A percentile compares a stretch with the other conserved stretches of the same genome.
Conservation (phyloP, 2,888 invertebrate genomes). For the Linhomoeus sp. region DNA sequence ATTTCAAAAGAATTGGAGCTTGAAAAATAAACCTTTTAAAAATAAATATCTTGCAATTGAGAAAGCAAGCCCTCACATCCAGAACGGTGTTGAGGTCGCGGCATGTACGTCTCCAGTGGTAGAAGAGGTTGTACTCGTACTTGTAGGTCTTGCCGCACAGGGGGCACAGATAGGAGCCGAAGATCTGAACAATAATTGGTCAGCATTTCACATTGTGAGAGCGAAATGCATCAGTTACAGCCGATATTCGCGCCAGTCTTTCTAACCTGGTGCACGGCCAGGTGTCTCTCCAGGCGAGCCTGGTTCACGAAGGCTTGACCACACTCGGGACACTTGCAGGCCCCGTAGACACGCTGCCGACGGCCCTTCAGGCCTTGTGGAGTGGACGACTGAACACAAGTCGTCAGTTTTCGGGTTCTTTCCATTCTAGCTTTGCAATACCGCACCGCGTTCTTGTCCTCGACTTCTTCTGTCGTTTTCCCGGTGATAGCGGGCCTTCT, state of each 20-base stretch:
- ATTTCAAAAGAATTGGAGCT: too few relatives aligned
- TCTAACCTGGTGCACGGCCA: constrained; percentile 18
- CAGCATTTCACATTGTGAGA: background rate
- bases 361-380: constrained; percentile 9
- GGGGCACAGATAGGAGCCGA: constrained; percentile 16
- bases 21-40: too few relatives aligned
- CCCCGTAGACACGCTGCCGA: constrained; percentile 15
- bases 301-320: constrained; percentile 18
- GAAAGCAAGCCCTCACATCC: background rate
- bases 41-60: too few relatives aligned
- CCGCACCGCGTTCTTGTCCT: too few relatives aligned
- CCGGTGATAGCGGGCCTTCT: too few relatives aligned
- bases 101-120: constrained; percentile 20
- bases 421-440: too few relatives aligned
- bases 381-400: too few relatives aligned
- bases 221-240: too few relatives aligned
- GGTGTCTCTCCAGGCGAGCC: constrained; percentile 18
- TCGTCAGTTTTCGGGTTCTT: too few relatives aligned
- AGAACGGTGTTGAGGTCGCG: constrained; percentile 17
- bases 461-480: too few relatives aligned
- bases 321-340: constrained; percentile 14
- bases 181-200: constrained; percentile 4
- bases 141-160: constrained; percentile 21
- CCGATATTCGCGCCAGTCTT: background rate
- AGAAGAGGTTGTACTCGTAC: constrained; percentile 22